A percentile compares a stretch with the other conserved stretches of the same genome.
Conservation (phyloP, 2,888 invertebrate species). For the Apoderus coryli region DNA sequence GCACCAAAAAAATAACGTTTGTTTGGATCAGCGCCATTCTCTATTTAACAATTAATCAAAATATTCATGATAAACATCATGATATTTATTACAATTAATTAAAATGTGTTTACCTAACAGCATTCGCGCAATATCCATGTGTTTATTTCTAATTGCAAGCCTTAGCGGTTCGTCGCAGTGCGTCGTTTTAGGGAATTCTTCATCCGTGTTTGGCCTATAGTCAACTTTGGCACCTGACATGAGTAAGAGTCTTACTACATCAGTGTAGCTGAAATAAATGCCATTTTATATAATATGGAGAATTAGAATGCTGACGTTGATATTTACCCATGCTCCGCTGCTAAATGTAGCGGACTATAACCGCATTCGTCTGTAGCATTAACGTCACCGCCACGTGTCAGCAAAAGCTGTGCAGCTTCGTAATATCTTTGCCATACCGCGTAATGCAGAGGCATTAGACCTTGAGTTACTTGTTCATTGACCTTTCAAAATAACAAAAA, state of each 20-base stretch:
- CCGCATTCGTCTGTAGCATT: slow-evolving; percentile 80
- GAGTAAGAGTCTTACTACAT: slow-evolving; percentile 55
- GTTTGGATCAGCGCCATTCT: slow-evolving; percentile 80
- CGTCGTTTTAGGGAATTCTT: slow-evolving; percentile 55
- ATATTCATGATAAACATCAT: too few relatives aligned
- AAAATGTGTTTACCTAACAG: slow-evolving; percentile 34
- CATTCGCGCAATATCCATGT: slow-evolving; percentile 55
- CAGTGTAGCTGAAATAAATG: slow-evolving; percentile 39
- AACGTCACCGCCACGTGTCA: slow-evolving; percentile 70
- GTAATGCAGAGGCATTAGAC: slow-evolving; percentile 79
- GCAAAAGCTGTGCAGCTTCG: slow-evolving; percentile 64
- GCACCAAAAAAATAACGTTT: slow-evolving; percentile 81
- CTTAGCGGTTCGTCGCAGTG: slow-evolving; percentile 79
- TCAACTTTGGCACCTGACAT: slow-evolving; percentile 68
- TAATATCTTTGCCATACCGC: slow-evolving; percentile 77
- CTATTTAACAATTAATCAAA: too few relatives aligned
- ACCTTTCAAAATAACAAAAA: slow-evolving; percentile 35
- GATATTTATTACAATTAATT: slow-evolving; percentile 1
- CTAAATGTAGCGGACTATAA: slow-evolving; percentile 79
- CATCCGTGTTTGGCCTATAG: slow-evolving; percentile 58
- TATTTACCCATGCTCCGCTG: slow-evolving; percentile 69
- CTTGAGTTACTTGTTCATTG: slow-evolving; percentile 70
- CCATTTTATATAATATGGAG: slow-evolving; percentile 1
- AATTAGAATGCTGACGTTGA: slow-evolving; percentile 1
- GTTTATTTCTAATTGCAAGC: slow-evolving; percentile 74